Conservation (phyloP, 2,797 vertebrate species). For the Nyctalus aviator region DNA sequence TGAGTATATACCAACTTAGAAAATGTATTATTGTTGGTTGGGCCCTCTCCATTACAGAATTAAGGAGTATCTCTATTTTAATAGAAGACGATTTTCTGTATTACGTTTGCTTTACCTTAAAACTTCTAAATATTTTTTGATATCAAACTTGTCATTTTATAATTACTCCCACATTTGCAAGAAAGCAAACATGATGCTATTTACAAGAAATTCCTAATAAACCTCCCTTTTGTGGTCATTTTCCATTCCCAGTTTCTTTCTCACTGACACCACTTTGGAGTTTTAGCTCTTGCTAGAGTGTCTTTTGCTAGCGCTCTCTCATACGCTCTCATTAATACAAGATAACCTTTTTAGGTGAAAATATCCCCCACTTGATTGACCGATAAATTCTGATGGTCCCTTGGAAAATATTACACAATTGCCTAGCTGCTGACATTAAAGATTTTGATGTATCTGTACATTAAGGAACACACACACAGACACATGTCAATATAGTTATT, state of each 20-base stretch:
- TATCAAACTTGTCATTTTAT: slow-evolving; percentile 73
- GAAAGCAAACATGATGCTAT: slow-evolving; percentile 6
- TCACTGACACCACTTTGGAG: neutral
- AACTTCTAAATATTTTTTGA: slow-evolving; percentile 72
- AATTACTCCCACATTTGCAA: slow-evolving; percentile 62
- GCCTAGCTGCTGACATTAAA: neutral
- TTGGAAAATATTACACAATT: neutral
- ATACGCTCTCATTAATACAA: neutral
- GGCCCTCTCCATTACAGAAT: slow-evolving; percentile 71
- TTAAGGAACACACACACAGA: neutral
- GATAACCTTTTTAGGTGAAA: neutral
- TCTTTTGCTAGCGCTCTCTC: neutral
- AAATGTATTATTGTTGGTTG: slow-evolving; percentile 61
- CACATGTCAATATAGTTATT: neutral
- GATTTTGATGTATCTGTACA: neutral
- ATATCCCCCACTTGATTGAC: neutral
- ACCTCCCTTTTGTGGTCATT: slow-evolving; percentile 25
- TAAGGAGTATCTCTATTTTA: slow-evolving; percentile 66
- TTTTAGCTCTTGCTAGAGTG: neutral
- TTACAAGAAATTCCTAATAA: slow-evolving; percentile 67
- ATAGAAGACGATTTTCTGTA: slow-evolving; percentile 65
- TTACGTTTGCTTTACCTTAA: slow-evolving; percentile 68
- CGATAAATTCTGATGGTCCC: neutral
- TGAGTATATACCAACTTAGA: neutral
- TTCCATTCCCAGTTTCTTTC: neutral